Evolutionary conservation across 2,888 invertebrate species (phyloP).

Genomic region (Epinotia nisella): DNA sequence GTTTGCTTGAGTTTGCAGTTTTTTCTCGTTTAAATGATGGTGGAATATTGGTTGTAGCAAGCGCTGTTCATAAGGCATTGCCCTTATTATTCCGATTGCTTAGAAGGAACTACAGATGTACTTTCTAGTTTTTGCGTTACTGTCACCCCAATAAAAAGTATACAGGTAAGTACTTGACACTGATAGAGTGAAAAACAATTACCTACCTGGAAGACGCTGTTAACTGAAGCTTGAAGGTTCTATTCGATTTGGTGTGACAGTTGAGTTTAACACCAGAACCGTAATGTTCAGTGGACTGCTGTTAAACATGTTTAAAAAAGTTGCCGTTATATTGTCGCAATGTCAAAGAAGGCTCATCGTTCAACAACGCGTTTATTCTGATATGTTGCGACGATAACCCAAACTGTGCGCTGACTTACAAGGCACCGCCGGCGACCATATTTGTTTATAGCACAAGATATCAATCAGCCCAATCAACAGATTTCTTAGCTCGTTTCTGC

Average conservation of each 20-base stretch:
- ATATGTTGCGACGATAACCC: slow-evolving; percentile 13
- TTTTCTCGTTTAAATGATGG: background rate
- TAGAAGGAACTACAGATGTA: background rate
- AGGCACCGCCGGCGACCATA: slow-evolving; percentile 20
- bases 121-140: background rate
- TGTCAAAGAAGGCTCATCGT: slow-evolving; percentile 13
- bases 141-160: background rate
- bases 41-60: no score
- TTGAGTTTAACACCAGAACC: background rate
- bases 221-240: slow-evolving; percentile 1
- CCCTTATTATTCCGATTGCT: background rate
- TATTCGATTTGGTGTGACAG: background rate
- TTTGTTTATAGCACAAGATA: slow-evolving; percentile 21
- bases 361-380: background rate
- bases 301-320: background rate
- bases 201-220: background rate
- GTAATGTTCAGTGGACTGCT: background rate
- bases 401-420: background rate
- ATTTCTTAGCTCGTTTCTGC: slow-evolving; percentile 10
- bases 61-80: no score
- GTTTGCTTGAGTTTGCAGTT: background rate
- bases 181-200: background rate
- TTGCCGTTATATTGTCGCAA: slow-evolving; percentile 6
- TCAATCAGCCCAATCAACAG: slow-evolving; percentile 30
- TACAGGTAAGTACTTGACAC: background rate